Conservation (phyloP, 2,797 vertebrate genomes). For the Fistularia tabacaria region DNA sequence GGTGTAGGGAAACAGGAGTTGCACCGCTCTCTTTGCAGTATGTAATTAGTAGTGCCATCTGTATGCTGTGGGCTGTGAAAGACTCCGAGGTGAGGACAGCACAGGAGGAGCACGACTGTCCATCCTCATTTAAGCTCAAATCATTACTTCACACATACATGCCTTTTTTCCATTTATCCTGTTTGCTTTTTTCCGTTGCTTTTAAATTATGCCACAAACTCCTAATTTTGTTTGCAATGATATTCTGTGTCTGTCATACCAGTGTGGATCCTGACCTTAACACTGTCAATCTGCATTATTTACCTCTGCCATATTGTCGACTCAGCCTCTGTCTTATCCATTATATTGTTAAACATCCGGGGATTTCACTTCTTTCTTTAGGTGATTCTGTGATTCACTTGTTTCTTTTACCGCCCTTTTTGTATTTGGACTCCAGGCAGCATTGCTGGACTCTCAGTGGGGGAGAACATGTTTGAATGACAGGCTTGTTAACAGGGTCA, state of each 20-base stretch:
- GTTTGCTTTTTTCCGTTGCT: conserved; percentile 32
- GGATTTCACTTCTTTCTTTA: conserved; percentile 29
- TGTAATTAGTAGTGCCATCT: conserved; percentile 72
- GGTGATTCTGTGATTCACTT: conserved; percentile 15
- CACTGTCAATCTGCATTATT: conserved; percentile 28
- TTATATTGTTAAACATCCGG: conserved; percentile 15
- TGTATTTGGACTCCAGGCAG: conserved; percentile 34
- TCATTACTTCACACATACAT: conserved; percentile 52
- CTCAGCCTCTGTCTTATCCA: conserved; percentile 6
- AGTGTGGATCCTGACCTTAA: conserved; percentile 14
- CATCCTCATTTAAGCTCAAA: conserved; percentile 68
- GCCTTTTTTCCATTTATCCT: conserved; percentile 34
- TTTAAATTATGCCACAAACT: conserved; percentile 59
- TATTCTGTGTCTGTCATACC: conserved; percentile 13
- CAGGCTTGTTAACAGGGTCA: conserved; percentile 70
- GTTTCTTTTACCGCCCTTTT: conserved; percentile 10
- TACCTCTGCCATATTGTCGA: conserved; percentile 12
- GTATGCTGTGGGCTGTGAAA: conserved; percentile 64
- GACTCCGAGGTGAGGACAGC: conserved; percentile 62
- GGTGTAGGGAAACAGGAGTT: conserved; percentile 26
- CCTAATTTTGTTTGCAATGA: conserved; percentile 34
- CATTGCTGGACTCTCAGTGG: conserved; percentile 57
- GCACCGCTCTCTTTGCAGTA: conserved; percentile 50
- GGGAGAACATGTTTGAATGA: conserved; percentile 65
- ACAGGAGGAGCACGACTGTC: conserved; percentile 61